Conservation (phyloP, 2,113 vertebrate genomes). For the Phalacrocorax aristotelis region DNA sequence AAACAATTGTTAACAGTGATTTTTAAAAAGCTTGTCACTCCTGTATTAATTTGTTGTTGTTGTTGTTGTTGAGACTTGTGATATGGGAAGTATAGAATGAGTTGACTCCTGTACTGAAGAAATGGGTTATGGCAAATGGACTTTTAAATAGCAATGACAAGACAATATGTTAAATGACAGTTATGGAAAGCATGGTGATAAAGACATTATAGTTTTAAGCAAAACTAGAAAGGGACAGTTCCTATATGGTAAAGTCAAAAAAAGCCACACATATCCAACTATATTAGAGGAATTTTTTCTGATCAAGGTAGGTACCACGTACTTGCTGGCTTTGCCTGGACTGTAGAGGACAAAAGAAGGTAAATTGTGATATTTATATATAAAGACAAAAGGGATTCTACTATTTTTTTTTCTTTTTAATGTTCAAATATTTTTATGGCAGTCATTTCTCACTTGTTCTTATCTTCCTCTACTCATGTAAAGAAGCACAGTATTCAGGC, state of each 20-base stretch:
- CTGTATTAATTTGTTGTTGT: neutral
- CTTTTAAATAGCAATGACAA: neutral
- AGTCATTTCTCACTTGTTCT: neutral
- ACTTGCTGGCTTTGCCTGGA: slow-evolving; percentile 57
- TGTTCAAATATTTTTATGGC: neutral
- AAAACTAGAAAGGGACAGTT: neutral
- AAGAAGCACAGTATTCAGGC: neutral
- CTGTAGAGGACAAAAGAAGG: slow-evolving; percentile 33
- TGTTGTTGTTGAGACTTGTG: neutral
- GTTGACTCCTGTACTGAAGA: neutral
- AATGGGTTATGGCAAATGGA: neutral
- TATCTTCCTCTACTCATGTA: neutral
- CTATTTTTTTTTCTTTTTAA: neutral
- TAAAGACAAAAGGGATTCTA: neutral
- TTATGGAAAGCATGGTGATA: neutral
- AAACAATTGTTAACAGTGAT: neutral
- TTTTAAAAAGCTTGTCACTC: neutral
- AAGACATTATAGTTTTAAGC: neutral
- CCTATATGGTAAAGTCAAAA: neutral
- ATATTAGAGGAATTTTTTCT: slow-evolving; percentile 20
- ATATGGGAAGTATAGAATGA: neutral
- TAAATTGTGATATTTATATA: neutral
- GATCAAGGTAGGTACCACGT: slow-evolving; percentile 14
- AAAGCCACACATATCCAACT: neutral
- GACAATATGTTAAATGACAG: neutral